Conservation (phyloP, 2,888 invertebrate species). For the Epirrhoe alternata region DNA sequence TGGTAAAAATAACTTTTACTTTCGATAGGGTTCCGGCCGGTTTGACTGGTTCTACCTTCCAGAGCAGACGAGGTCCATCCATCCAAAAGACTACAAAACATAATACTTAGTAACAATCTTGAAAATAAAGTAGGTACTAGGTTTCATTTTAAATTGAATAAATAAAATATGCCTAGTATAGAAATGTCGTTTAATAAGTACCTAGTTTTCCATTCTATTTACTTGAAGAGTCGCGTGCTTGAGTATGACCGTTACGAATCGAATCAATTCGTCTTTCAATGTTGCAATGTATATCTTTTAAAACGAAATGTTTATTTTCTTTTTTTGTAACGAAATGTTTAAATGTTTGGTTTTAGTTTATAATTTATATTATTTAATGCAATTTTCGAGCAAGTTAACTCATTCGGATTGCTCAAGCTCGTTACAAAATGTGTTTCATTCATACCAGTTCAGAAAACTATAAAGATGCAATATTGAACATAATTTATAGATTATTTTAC, state of each 20-base stretch:
- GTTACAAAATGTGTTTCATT: too few relatives aligned
- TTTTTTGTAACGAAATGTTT: not conserved
- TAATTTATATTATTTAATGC: too few relatives aligned
- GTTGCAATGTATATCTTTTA: not conserved
- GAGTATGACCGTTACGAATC: not conserved
- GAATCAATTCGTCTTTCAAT: conserved; percentile 11
- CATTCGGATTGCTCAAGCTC: too few relatives aligned
- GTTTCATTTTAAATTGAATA: too few relatives aligned
- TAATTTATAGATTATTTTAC: conserved; percentile 43
- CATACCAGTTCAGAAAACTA: too few relatives aligned
- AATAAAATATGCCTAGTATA: not conserved
- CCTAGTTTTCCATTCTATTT: not conserved
- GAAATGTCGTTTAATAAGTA: not conserved
- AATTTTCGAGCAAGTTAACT: too few relatives aligned
- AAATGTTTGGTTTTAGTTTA: conserved; percentile 27
- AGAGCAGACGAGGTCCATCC: not conserved
- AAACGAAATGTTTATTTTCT: not conserved
- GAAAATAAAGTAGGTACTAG: too few relatives aligned
- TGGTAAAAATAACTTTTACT: conserved; percentile 45
- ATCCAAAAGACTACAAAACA: too few relatives aligned
- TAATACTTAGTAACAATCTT: too few relatives aligned
- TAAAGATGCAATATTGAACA: conserved; percentile 27
- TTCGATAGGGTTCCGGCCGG: conserved; percentile 42
- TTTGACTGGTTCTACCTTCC: conserved; percentile 14
- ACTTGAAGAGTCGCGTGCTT: not conserved